Evolutionary conservation across 1,140 invertebrate genomes (phyloP).

Genomic region (Lepidotrigona ventralis): DNA sequence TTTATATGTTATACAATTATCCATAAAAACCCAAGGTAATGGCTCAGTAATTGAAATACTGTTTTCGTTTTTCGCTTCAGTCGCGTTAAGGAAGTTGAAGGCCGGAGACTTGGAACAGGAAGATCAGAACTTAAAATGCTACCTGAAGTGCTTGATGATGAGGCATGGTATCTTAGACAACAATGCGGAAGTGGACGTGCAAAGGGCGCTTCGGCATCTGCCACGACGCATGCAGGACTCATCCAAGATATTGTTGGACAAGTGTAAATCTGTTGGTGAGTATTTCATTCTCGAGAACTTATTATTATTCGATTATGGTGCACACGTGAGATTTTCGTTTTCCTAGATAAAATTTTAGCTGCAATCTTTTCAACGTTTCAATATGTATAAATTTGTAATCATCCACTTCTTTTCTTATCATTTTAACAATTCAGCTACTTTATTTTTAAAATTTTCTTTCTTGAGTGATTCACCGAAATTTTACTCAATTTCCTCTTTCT

Average conservation of each 20-base stretch:
- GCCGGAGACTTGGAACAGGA: slow-evolving; percentile 64
- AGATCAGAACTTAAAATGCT: slow-evolving; percentile 72
- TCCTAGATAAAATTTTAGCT: too few species aligned
- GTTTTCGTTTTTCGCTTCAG: slow-evolving; percentile 51
- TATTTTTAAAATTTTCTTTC: too few species aligned
- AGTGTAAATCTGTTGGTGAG: slow-evolving; percentile 69
- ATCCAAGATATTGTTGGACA: slow-evolving; percentile 60
- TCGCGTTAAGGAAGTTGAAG: slow-evolving; percentile 65
- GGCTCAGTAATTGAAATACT: not conserved
- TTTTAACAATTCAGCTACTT: too few species aligned
- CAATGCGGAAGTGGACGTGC: slow-evolving; percentile 65
- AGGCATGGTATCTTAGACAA: slow-evolving; percentile 68
- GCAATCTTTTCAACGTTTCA: too few species aligned
- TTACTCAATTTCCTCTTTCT: too few species aligned
- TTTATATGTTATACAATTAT: not conserved
- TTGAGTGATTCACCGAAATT: too few species aligned
- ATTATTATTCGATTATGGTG: not conserved
- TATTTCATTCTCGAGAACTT: not conserved
- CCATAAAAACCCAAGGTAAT: not conserved
- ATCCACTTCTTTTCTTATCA: too few species aligned
- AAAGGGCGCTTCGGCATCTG: slow-evolving; percentile 65
- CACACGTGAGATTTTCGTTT: too few species aligned
- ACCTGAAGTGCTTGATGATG: slow-evolving; percentile 70
- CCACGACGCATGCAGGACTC: slow-evolving; percentile 62
- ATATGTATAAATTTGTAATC: too few species aligned